Percentiles rank a stretch among this genome's conserved stretches.
These are phyloP conservation scores for Andrena marginata DNA, from an alignment of 2,888 invertebrate species.

Conservation along the genomic window DNA sequence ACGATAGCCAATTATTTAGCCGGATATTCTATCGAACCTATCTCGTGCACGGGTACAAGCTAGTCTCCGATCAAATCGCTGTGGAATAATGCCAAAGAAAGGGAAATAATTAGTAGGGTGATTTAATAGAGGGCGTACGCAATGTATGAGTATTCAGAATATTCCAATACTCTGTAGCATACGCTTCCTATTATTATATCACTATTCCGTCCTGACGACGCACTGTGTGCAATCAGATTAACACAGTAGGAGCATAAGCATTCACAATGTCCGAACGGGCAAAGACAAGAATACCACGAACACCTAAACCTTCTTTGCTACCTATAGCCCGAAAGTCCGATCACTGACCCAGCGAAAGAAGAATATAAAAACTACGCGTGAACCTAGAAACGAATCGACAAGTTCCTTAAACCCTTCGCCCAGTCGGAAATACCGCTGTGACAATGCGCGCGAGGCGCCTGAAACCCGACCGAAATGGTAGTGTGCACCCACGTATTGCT, in stretches of 20 bases:
- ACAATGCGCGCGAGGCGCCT: conserved; percentile 25
- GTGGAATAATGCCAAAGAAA: conserved; percentile 10
- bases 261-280: conserved; percentile 49
- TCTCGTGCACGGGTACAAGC: neutral
- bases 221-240: conserved; percentile 64
- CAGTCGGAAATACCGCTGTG: conserved; percentile 30
- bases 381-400: conserved; percentile 62
- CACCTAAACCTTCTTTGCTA: conserved; percentile 38
- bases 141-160: conserved; percentile 81
- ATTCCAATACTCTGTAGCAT: conserved; percentile 71
- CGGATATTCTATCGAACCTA: neutral
- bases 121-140: conserved; percentile 77
- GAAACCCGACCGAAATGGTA: conserved; percentile 46
- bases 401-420: conserved; percentile 25
- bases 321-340: conserved; percentile 40
- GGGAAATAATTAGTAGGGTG: conserved; percentile 16
- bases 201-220: conserved; percentile 65
- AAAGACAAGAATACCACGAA: conserved; percentile 59
- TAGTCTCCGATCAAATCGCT: neutral
- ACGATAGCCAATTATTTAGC: conserved; percentile 1
- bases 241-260: conserved; percentile 65
- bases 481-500: conserved; percentile 63
- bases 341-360: conserved; percentile 48
- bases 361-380: conserved; percentile 49
- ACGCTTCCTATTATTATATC: conserved; percentile 71